phyloP scores from a whole-genome alignment of 2,888 invertebrate species.

The Fabriciana adippe region DNA sequence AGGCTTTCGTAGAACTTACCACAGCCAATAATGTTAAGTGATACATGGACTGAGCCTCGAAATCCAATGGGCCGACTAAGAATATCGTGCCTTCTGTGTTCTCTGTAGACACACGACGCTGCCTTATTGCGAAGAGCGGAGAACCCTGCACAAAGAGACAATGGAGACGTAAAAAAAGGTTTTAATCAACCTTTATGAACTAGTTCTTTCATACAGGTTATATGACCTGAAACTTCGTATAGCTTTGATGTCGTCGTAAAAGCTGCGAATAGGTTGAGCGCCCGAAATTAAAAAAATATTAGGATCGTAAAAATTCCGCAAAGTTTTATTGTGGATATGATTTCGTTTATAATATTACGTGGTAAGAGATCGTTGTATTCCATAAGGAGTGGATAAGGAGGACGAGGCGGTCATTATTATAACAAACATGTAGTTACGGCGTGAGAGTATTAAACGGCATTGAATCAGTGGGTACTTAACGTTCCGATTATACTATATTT shows the following conservation, averaged over 20 bases:
- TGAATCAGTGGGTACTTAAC: too few species aligned
- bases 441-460: too few species aligned
- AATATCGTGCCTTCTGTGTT: slow-evolving; percentile 91
- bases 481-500: too few species aligned
- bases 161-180: slow-evolving; percentile 33
- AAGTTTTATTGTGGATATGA: not conserved
- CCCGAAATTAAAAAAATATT: not conserved
- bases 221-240: slow-evolving; percentile 25
- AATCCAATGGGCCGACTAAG: slow-evolving; percentile 90
- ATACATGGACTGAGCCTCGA: slow-evolving; percentile 94
- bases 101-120: slow-evolving; percentile 87
- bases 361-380: too few species aligned
- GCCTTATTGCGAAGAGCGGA: slow-evolving; percentile 89
- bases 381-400: too few species aligned
- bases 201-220: slow-evolving; percentile 33
- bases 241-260: slow-evolving; percentile 4
- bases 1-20: slow-evolving; percentile 81
- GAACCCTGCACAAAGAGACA: slow-evolving; percentile 82
- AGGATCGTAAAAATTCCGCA: not conserved
- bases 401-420: too few species aligned
- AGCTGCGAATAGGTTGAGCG: not conserved
- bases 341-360: not conserved
- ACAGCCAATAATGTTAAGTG: slow-evolving; percentile 92
- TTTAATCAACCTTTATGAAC: slow-evolving; percentile 38
- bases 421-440: too few species aligned